phyloP scores from a whole-genome alignment of 2,797 vertebrate species.

The Nasua narica region DNA sequence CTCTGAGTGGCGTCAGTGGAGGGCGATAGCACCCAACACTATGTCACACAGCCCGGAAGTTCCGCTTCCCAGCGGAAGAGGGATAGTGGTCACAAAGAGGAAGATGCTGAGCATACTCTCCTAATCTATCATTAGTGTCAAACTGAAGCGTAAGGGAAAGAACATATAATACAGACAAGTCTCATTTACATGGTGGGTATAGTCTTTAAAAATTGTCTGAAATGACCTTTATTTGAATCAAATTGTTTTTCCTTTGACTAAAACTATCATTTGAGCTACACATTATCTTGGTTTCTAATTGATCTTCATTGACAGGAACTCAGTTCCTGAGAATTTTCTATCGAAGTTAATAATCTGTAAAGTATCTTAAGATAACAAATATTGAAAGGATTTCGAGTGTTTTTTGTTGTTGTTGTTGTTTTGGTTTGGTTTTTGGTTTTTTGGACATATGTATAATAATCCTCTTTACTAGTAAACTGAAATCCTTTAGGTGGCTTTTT shows the following conservation, averaged over 20 bases:
- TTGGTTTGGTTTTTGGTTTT: not conserved
- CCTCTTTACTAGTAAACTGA: not conserved
- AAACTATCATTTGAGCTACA: not conserved
- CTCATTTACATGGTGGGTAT: not conserved
- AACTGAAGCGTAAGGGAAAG: not conserved
- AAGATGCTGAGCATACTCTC: not conserved
- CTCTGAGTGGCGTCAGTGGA: not conserved
- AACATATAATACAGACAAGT: not conserved
- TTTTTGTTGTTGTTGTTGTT: not conserved
- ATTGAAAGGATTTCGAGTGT: not conserved
- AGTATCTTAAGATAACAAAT: constrained; percentile 35
- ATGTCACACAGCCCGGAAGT: not conserved
- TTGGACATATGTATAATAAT: not conserved
- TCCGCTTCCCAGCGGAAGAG: not conserved
- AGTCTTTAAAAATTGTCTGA: not conserved
- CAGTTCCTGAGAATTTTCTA: not conserved
- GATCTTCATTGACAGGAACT: not conserved
- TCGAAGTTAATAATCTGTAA: not conserved
- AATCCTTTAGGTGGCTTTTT: not conserved
- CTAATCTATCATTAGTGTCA: not conserved
- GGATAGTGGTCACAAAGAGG: not conserved
- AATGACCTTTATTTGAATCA: not conserved
- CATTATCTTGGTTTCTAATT: constrained; percentile 12
- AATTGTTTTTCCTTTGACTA: not conserved
- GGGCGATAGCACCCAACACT: no score